phyloP scores from a whole-genome alignment of 1,140 invertebrate species.

The Anastrepha obliqua region DNA sequence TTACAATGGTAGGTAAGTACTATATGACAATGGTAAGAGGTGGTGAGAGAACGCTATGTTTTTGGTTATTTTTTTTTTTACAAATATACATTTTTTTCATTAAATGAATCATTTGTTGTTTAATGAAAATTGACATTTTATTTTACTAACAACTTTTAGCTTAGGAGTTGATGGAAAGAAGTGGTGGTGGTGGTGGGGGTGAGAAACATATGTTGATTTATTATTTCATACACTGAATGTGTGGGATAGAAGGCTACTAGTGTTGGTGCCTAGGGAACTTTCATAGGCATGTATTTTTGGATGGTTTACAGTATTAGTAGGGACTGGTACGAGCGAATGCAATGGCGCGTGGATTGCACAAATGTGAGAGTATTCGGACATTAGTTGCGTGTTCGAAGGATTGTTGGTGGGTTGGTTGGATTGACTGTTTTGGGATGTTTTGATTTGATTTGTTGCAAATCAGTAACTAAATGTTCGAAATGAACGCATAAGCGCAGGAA shows the following conservation, averaged over 20 bases:
- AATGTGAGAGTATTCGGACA: background rate
- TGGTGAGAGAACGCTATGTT: background rate
- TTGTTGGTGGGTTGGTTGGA: background rate
- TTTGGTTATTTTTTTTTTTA: background rate
- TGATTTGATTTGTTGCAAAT: background rate
- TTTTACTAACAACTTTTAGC: background rate
- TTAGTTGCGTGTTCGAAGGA: background rate
- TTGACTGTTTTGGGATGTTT: background rate
- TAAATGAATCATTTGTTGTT: too few species aligned
- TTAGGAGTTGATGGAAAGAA: background rate
- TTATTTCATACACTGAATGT: too few species aligned
- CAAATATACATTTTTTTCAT: background rate
- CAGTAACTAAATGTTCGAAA: background rate
- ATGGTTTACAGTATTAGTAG: background rate
- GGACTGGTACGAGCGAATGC: background rate
- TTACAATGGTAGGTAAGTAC: background rate
- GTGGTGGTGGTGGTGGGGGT: background rate
- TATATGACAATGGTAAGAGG: background rate
- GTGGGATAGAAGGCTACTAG: too few species aligned
- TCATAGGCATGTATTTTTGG: too few species aligned
- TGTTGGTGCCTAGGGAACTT: too few species aligned
- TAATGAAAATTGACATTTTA: background rate
- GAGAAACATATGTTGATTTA: too few species aligned
- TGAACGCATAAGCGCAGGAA: too few species aligned
- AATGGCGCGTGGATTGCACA: background rate